phyloP scores from a whole-genome alignment of 2,888 invertebrate genomes.

The Hydraecia micacea region DNA sequence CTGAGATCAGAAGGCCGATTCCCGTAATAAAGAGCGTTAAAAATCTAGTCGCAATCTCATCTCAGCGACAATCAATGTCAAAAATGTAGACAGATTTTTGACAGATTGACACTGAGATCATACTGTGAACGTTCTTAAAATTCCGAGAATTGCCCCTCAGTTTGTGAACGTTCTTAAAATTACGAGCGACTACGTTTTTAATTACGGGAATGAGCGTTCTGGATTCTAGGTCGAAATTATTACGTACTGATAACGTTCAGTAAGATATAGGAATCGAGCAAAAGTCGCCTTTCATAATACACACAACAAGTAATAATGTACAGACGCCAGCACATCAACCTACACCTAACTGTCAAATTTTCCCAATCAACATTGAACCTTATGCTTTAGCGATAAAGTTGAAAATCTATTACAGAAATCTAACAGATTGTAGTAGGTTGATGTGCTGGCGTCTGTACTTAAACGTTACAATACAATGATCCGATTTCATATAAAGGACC shows the following conservation, averaged over 20 bases:
- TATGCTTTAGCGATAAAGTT: too few relatives aligned
- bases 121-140: too few relatives aligned
- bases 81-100: not conserved
- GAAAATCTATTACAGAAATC: too few relatives aligned
- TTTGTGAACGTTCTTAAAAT: too few relatives aligned
- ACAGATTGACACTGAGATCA: not conserved
- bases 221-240: not conserved
- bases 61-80: not conserved
- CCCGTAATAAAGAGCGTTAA: not conserved
- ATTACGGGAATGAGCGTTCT: not conserved
- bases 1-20: not conserved
- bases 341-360: too few relatives aligned
- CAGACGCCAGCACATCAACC: too few relatives aligned
- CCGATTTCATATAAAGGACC: slow-evolving; percentile 13
- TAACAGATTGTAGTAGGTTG: too few relatives aligned
- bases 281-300: not conserved
- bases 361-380: too few relatives aligned
- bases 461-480: slow-evolving; percentile 11
- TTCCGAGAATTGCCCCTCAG: too few relatives aligned
- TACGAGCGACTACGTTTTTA: not conserved
- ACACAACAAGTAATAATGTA: not conserved
- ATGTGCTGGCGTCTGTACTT: too few relatives aligned
- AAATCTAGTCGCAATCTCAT: not conserved
- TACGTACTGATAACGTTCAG: not conserved
- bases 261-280: not conserved